Base-by-base conservation (phyloP, 2,797 vertebrate species). In the Falco rusticolus region DNA sequence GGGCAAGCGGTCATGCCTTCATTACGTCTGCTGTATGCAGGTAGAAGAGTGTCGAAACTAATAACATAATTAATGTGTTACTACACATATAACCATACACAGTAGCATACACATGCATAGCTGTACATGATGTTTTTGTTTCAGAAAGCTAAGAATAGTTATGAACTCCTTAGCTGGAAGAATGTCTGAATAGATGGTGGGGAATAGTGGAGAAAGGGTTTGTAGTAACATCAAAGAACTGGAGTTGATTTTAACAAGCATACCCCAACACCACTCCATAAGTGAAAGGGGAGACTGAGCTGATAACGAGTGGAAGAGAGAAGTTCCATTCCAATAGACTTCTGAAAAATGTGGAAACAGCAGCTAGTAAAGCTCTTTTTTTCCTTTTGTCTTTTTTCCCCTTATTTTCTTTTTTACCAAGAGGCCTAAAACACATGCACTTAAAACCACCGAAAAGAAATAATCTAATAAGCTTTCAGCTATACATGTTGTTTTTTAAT, bases 401-500 rank as follows among this genome's bases (percentile, higher is more conserved):
- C 5, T 41, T 41, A 24, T 28, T 59, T 22, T 50, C 13, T 64
- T 66, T 64, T 71, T 45, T 28, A 69, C 16, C 11, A 17, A 60
- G 45, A 78, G 21, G 8, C 37, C 20, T 69, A 53, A 71, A 81
- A 3, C 6, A 22, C 1, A 6, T 53, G 14, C 31, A 4, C 93
- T 90, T 86, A 75, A 86, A 94, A 56, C 16, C n/a, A 71, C n/a
- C 3, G 3, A 39, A 84, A 88, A 75, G 13, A 29, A 82, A 84
- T 87, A 2, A 53, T 71, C 77, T 93, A 72, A 89, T 87, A 92
- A 92, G 70, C 60, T 71, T 88, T 66, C 50, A 39, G 26, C 20
- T 71, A 33, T 65, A 54, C 37, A 20, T 82, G 81, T 82, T 92
- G 92, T 79, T 79, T 93, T 81, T 95, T 84, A 92, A 87, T 93